Evolutionary conservation across 2,888 invertebrate species (phyloP).

Genomic region (Oegoconia quadripuncta): DNA sequence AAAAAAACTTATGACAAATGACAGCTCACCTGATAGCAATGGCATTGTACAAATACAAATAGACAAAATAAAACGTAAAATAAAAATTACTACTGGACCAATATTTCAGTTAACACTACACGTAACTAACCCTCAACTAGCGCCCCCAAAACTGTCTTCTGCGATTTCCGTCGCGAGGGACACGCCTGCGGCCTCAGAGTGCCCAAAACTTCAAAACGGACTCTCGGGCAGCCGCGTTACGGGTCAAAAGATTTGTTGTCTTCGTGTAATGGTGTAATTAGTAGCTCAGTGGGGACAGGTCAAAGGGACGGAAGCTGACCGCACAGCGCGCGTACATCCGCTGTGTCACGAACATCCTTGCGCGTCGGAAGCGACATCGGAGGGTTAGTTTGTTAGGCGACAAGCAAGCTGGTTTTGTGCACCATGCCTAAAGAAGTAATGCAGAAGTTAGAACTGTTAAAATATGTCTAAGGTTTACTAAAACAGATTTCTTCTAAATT

Average conservation of each 20-base stretch:
- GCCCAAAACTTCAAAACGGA: not conserved
- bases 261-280: slow-evolving; percentile 53
- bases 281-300: slow-evolving; percentile 52
- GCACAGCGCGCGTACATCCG: slow-evolving; percentile 63
- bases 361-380: slow-evolving; percentile 47
- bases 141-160: slow-evolving; percentile 53
- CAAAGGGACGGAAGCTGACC: slow-evolving; percentile 73
- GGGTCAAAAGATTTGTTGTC: slow-evolving; percentile 5
- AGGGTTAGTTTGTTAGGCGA: slow-evolving; percentile 29
- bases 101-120: no score
- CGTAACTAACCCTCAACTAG: slow-evolving; percentile 32
- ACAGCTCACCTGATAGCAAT: no score
- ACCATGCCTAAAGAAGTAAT: no score
- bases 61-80: no score
- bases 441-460: no score
- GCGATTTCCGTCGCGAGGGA: slow-evolving; percentile 53
- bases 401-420: not conserved
- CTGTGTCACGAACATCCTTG: slow-evolving; percentile 52
- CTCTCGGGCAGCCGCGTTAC: no score
- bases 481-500: no score
- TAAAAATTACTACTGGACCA: no score
- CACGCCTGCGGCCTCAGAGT: slow-evolving; percentile 40
- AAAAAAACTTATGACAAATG: no score
- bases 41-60: no score
- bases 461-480: not conserved